Evolutionary conservation across 1,140 invertebrate species (phyloP).

Genomic region (Aethina tumida): DNA sequence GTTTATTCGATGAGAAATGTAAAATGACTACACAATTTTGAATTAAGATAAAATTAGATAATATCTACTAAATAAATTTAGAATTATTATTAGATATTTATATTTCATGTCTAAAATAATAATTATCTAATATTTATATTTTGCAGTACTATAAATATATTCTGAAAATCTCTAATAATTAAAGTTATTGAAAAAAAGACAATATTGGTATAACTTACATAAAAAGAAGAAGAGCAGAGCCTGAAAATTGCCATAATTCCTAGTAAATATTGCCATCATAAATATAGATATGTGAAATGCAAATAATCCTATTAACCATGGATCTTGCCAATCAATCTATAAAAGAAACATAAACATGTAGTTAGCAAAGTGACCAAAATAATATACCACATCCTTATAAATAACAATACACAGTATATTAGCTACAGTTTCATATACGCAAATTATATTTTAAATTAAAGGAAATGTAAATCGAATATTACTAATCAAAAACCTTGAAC

Average conservation of each 20-base stretch:
- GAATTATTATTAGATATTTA: neutral
- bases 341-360: conserved; percentile 32
- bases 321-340: conserved; percentile 83
- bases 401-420: neutral
- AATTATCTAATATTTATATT: neutral
- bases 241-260: conserved; percentile 80
- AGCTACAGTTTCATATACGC: conserved; percentile 3
- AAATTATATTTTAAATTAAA: conserved; percentile 1
- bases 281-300: conserved; percentile 67
- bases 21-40: no score
- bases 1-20: no score
- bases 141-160: neutral
- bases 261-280: conserved; percentile 64
- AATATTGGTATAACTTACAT: conserved; percentile 49
- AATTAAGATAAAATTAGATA: no score
- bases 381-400: conserved; percentile 4
- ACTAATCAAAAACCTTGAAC: conserved; percentile 7
- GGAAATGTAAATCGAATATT: neutral
- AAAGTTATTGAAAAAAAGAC: conserved; percentile 9
- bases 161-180: conserved; percentile 10
- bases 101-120: neutral
- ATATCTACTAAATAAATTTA: no score
- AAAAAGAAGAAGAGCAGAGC: conserved; percentile 69
- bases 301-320: conserved; percentile 68
- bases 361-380: conserved; percentile 8